phyloP scores from a whole-genome alignment of 1,140 invertebrate species.

The Drosophila dunni region DNA sequence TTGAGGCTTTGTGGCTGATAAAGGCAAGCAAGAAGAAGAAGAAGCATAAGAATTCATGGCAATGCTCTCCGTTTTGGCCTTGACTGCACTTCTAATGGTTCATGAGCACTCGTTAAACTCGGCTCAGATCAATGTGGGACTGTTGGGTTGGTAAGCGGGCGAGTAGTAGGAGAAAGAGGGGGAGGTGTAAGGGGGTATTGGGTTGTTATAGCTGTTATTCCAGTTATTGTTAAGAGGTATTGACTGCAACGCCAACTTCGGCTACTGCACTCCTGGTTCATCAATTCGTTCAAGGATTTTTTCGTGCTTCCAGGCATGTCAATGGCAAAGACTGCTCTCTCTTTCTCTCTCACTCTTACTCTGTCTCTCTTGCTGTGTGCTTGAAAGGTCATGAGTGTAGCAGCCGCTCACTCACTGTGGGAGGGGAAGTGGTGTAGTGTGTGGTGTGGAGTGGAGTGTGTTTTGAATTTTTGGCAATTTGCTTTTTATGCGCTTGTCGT shows the following conservation, averaged over 20 bases:
- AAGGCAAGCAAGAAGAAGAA: neutral
- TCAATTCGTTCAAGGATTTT: conserved; percentile 81
- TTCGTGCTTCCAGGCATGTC: conserved; percentile 66
- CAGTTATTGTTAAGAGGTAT: conserved; percentile 58
- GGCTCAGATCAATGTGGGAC: neutral
- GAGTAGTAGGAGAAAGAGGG: too few relatives aligned
- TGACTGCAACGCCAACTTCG: conserved; percentile 53
- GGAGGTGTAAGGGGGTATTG: neutral
- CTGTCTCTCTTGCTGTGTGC: neutral
- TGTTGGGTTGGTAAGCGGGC: neutral
- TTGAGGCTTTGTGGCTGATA: conserved; percentile 15
- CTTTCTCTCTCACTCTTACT: neutral
- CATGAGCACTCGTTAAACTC: conserved; percentile 9
- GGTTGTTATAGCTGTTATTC: conserved; percentile 55
- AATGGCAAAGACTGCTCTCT: neutral
- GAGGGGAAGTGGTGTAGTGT: too few relatives aligned
- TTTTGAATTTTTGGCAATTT: conserved; percentile 40
- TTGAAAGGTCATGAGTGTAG: conserved; percentile 38
- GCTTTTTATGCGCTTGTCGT: conserved; percentile 3
- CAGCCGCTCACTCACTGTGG: neutral
- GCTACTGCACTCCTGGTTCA: conserved; percentile 74
- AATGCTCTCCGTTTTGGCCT: conserved; percentile 16
- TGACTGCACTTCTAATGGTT: conserved; percentile 50
- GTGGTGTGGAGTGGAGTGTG: neutral
- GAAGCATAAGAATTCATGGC: neutral